Base-by-base conservation (phyloP, 1,140 invertebrate genomes). In the Dermatophagoides farinae region DNA sequence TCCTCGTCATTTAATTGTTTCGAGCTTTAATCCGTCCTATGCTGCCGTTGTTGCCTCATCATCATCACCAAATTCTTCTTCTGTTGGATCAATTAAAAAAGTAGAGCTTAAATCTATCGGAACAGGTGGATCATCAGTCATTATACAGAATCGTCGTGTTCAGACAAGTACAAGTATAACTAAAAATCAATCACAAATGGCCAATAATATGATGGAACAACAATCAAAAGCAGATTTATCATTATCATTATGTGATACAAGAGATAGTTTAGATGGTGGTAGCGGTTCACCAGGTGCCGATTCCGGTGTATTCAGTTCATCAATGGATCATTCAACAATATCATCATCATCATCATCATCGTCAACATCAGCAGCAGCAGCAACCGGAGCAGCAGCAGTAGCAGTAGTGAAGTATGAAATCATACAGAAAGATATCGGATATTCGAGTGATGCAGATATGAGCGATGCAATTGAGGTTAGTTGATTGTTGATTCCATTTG, bases 381-480 rank as follows among this genome's bases (percentile, higher is more conserved):
- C 55, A n/a, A 50, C n/a, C 12, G 20, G 57, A 9, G 40, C 16
- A 12, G 12, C 18, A 18, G 31, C 44, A 38, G 47, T n/a, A 11
- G 9, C 43, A 37, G 50, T 1, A 5, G 11, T 49, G 12, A 62
- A 62, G 25, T 52, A 50, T 41, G 61, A 62, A 47, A 60, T 62
- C 8, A 62, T 62, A 11, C 61, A 62, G n/a, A 62, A 62, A 54
- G 61, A 62, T 22, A 62, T 62, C 49, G 61, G 61, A n/a, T 62
- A 62, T 40, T 62, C 61, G 55, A 58, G 55, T 52, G 61, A 62
- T 59, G 61, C 61, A 31, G 61, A 62, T 38, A 62, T 62, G 61
- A 62, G 61, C 46, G 61, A 62, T 62, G 61, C 61, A 14, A 49
- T 61, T 25, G 61, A 62, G 61, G 61, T 62, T 52, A 46, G 38